Percentiles rank a stretch among this genome's conserved stretches.
These are phyloP conservation scores for Champsocephalus esox DNA, from an alignment of 2,797 vertebrate genomes.

Conservation along the genomic window DNA sequence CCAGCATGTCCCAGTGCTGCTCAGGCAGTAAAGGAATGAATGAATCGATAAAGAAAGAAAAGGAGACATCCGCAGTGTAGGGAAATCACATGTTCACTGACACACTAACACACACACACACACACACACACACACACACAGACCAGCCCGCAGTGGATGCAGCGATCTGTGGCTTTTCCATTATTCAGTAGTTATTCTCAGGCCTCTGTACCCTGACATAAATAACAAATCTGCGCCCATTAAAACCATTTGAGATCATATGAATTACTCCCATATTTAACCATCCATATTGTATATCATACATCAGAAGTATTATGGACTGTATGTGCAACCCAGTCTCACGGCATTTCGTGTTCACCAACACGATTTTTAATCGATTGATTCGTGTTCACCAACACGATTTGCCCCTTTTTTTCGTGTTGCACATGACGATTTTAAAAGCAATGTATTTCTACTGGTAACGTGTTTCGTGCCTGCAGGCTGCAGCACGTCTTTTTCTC, in stretches of 20 bases:
- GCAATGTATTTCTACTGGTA: too few species aligned
- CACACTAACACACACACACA: slow-evolving; percentile 6
- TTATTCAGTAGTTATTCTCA: slow-evolving; percentile 35
- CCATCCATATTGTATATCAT: neutral
- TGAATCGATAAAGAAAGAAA: slow-evolving; percentile 44
- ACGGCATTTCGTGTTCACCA: too few species aligned
- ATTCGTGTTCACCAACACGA: too few species aligned
- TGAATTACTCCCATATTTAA: neutral
- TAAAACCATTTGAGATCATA: neutral
- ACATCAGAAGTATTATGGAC: neutral
- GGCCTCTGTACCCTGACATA: slow-evolving; percentile 16
- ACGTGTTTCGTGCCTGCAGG: too few species aligned
- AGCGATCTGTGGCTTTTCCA: slow-evolving; percentile 23
- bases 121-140: slow-evolving; percentile 6
- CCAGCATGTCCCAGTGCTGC: neutral
- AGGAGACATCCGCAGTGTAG: slow-evolving; percentile 12
- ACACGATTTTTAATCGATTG: too few species aligned
- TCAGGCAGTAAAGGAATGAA: slow-evolving; percentile 19
- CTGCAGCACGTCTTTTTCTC: too few species aligned
- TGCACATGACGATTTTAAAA: too few species aligned
- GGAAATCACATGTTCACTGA: slow-evolving; percentile 9
- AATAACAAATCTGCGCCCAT: slow-evolving; percentile 14
- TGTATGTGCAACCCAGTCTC: neutral
- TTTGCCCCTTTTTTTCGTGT: too few species aligned
- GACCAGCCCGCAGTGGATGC: slow-evolving; percentile 5